Evolutionary conservation across 2,888 invertebrate species (phyloP), one percentile per base, ranked within the genome.

Genomic region (Dicranocentrus wangi): DNA sequence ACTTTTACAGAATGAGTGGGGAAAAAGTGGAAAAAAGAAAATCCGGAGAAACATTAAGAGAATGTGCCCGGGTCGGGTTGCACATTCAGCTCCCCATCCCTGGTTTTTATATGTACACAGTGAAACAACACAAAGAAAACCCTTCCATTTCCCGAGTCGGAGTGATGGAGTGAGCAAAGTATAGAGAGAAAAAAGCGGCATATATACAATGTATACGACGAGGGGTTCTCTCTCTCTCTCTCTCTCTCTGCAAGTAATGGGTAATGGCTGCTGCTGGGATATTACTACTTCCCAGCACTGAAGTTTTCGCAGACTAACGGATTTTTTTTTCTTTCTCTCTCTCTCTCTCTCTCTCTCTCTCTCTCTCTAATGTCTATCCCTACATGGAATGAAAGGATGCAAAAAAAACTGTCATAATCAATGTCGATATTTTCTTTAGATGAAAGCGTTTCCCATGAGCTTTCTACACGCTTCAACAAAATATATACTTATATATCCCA

Each of bases 41-140:
- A 71, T 55, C 63, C 27, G 53, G 70, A n/a, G 53, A 69, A 70
- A 70, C 75, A 32, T 76, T 75, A 63, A 61, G 43, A 47, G 66
- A 25, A 19, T 66, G 19, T 55, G 51, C 61, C 72, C 72, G 71
- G 39, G 28, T 53, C 8, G 43, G n/a, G n/a, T 15, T 53, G 23
- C 2, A 47, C 25, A 23, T 43, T 15, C 55, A 55, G 19, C 43
- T 15, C n/a, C 10, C 8, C 17, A 27, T 43, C n/a, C n/a, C n/a
- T n/a, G n/a, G n/a, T n/a, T n/a, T n/a, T n/a, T n/a, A n/a, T n/a
- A n/a, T n/a, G n/a, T n/a, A n/a, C n/a, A n/a, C n/a, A n/a, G n/a
- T n/a, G n/a, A n/a, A n/a, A n/a, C n/a, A n/a, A n/a, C n/a, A n/a
- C n/a, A n/a, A n/a, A n/a, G n/a, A n/a, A n/a, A n/a, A n/a, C n/a